A percentile compares a stretch with the other conserved stretches of the same genome.
phyloP scores from a whole-genome alignment of 1,140 invertebrate species.

The Caenorhabditis briggsae region DNA sequence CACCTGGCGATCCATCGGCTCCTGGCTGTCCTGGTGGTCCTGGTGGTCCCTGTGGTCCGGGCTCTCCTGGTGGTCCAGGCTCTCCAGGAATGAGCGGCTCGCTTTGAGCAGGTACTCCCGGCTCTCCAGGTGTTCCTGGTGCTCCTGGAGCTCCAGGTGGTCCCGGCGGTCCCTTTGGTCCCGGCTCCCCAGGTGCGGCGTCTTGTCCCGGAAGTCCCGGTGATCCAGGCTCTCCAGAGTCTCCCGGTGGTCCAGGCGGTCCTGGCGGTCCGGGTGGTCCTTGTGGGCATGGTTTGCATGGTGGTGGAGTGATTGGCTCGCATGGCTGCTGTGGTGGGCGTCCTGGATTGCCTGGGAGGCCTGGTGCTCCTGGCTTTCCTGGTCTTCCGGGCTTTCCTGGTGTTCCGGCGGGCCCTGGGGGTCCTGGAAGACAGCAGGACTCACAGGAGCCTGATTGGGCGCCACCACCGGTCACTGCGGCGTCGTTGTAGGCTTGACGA shows the following conservation, averaged over 20 bases:
- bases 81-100: constrained; percentile 49
- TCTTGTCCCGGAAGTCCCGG: constrained; percentile 57
- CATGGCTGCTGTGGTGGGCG: constrained; percentile 63
- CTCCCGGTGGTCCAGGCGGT: constrained; percentile 63
- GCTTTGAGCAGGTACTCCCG: constrained; percentile 57
- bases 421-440: constrained; percentile 64
- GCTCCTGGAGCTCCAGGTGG: constrained; percentile 62
- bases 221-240: constrained; percentile 48
- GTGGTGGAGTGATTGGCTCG: constrained; percentile 64
- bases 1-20: constrained; percentile 60
- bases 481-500: constrained; percentile 67
- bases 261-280: constrained; percentile 65
- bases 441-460: constrained; percentile 58
- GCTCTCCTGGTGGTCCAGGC: constrained; percentile 64
- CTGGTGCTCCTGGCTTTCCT: constrained; percentile 65
- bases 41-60: constrained; percentile 64
- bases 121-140: constrained; percentile 59
- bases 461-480: constrained; percentile 38
- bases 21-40: constrained; percentile 65
- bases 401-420: constrained; percentile 61
- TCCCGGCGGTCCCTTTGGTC: constrained; percentile 65
- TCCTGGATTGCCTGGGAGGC: constrained; percentile 65
- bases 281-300: constrained; percentile 66
- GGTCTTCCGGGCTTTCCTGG: constrained; percentile 64
- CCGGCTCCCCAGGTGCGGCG: constrained; percentile 56